Evolutionary conservation across 2,888 invertebrate species (phyloP), one percentile per base, ranked within the genome.

Genomic region (Andricus quercusramuli): DNA sequence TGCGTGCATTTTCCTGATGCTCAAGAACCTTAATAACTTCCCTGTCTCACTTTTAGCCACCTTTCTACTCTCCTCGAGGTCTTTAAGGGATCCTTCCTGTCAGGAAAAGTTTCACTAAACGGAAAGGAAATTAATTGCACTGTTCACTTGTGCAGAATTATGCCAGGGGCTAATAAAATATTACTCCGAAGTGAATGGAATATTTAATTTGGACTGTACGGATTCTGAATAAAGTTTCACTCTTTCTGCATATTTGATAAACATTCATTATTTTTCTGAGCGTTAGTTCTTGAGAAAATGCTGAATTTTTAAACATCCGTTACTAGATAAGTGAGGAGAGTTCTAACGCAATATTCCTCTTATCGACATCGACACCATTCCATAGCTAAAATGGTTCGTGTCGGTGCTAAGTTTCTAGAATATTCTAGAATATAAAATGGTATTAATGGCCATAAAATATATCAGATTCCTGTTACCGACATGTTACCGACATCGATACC

Each of bases 101-200:
- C 47, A 51, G 47, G 70, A 51, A 51, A 70, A 70, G 51, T 70
- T 70, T 32, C 25, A 70, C 70, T 70, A 70, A 70, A 70, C 51
- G 70, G n/a, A 70, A 29, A 70, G 70, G 70, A 70, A 70, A 70
- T 70, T 70, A 70, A 70, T 70, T 70, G 29, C 70, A 51, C 51
- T 70, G 70, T 70, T 70, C 70, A 70, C 29, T 70, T 70, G 70
- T 51, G 70, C 70, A 70, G 51, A 70, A 70, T 70, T 70, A 70
- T 70, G 70, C 70, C 47, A 51, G 51, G 20, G 32, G 51, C 70
- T 70, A 51, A 70, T 70, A 70, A 70, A 70, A 70, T 70, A 70
- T 70, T 70, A 51, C 70, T 70, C 17, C 9, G 47, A 47, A 70
- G 51, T 70, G 47, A 70, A 70, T 47, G 29, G 51, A 51, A 51